A percentile compares a stretch with the other conserved stretches of the same genome.
phyloP scores from a whole-genome alignment of 2,888 invertebrate genomes.

The Cantharis lateralis region DNA sequence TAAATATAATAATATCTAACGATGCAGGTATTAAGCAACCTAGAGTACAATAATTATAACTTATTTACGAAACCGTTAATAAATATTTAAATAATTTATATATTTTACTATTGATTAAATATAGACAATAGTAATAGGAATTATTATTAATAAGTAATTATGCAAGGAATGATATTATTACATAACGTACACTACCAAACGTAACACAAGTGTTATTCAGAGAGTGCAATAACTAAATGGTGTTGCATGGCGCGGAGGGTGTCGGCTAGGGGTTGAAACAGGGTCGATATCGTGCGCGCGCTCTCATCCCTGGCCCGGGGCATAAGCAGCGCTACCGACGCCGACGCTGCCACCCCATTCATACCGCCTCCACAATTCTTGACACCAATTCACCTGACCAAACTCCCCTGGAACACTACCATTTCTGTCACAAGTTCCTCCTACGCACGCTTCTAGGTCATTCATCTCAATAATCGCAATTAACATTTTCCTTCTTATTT shows the following conservation, averaged over 20 bases:
- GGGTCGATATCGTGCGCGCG: constrained; percentile 56
- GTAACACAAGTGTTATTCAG: constrained; percentile 67
- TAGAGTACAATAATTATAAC: constrained; percentile 52
- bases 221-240: constrained; percentile 68
- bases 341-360: constrained; percentile 34
- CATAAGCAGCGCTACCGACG: constrained; percentile 33
- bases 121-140: constrained; percentile 58
- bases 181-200: constrained; percentile 64
- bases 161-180: constrained; percentile 60
- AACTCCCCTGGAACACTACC: constrained; percentile 15
- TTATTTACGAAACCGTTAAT: constrained; percentile 52
- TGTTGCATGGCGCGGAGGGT: constrained; percentile 60
- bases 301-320: constrained; percentile 48
- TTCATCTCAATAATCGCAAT: constrained; percentile 14
- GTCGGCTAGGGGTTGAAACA: constrained; percentile 57
- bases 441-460: constrained; percentile 27
- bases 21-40: constrained; percentile 55
- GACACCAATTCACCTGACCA: constrained; percentile 30
- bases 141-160: constrained; percentile 59
- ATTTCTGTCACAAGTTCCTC: constrained; percentile 12
- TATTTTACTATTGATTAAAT: constrained; percentile 56
- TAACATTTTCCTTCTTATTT: not conserved
- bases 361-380: constrained; percentile 29
- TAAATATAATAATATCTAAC: constrained; percentile 52
- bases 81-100: constrained; percentile 54